Conservation (phyloP, 2,797 vertebrate genomes). For the Enteromius afrohamiltoni region DNA sequence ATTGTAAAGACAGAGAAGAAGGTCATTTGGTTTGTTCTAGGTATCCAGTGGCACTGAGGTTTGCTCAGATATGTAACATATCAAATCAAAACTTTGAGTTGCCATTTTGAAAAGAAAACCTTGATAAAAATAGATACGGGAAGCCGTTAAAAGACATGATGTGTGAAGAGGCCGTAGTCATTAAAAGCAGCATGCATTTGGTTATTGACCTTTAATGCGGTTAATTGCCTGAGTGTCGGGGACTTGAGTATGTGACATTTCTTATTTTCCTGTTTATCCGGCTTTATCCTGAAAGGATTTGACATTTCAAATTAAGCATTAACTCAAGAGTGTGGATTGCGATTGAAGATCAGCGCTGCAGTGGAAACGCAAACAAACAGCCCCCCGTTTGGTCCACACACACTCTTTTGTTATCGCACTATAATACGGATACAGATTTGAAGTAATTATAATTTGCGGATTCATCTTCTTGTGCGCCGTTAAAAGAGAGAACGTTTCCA, state of each 20-base stretch:
- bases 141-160: slow-evolving; percentile 42
- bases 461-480: slow-evolving; percentile 36
- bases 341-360: slow-evolving; percentile 46
- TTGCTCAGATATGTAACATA: slow-evolving; percentile 43
- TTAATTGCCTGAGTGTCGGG: slow-evolving; percentile 60
- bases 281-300: slow-evolving; percentile 61
- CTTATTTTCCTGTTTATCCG: slow-evolving; percentile 68
- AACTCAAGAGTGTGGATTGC: slow-evolving; percentile 54
- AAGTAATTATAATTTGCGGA: slow-evolving; percentile 56
- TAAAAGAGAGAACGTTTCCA: slow-evolving; percentile 37
- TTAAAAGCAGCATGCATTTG: slow-evolving; percentile 57
- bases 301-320: slow-evolving; percentile 64
- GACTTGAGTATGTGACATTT: slow-evolving; percentile 55
- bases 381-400: not conserved
- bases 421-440: slow-evolving; percentile 52
- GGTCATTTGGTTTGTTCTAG: slow-evolving; percentile 35
- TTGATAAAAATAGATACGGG: slow-evolving; percentile 32
- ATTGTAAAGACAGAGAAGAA: slow-evolving; percentile 20
- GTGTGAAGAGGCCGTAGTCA: slow-evolving; percentile 36
- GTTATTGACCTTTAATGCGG: slow-evolving; percentile 61
- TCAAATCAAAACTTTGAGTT: slow-evolving; percentile 34
- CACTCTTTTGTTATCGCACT: slow-evolving; percentile 42
- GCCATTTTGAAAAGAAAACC: slow-evolving; percentile 43
- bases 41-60: slow-evolving; percentile 13
- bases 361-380: slow-evolving; percentile 54